Conservation (phyloP, 2,113 vertebrate species). For the Hippocampus barbouri region DNA sequence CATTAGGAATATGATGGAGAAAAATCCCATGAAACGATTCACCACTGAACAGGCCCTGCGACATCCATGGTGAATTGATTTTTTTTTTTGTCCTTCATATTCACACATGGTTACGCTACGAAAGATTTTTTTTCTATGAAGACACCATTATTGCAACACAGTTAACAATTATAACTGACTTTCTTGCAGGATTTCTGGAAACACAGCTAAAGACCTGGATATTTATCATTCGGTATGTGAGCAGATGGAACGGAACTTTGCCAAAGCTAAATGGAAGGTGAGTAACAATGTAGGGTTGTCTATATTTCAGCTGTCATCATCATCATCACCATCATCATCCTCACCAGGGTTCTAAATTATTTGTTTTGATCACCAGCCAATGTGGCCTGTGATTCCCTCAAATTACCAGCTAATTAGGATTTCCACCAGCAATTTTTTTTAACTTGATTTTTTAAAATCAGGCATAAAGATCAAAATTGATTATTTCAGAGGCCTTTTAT, state of each 20-base stretch:
- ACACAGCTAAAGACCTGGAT: constrained; percentile 82
- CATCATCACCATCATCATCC: background rate
- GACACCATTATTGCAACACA: background rate
- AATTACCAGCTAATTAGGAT: too few relatives aligned
- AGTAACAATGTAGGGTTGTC: constrained; percentile 28
- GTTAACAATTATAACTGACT: background rate
- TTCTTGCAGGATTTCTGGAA: constrained; percentile 81
- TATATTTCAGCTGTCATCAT: background rate
- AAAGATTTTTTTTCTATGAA: background rate
- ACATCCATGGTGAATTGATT: constrained; percentile 83
- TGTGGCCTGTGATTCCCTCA: too few relatives aligned
- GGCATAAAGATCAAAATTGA: too few relatives aligned
- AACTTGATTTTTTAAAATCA: too few relatives aligned
- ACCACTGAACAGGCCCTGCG: constrained; percentile 83
- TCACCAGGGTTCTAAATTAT: too few relatives aligned
- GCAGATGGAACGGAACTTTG: constrained; percentile 91
- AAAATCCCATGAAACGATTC: constrained; percentile 79
- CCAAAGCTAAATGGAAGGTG: constrained; percentile 92
- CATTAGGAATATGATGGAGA: constrained; percentile 85
- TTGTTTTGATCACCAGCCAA: too few relatives aligned
- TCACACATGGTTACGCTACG: background rate
- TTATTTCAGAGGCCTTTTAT: too few relatives aligned
- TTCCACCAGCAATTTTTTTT: too few relatives aligned
- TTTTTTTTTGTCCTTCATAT: background rate
- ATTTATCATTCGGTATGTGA: constrained; percentile 86